These are phyloP conservation scores for Sinocyclocheilus grahami DNA, from an alignment of 2,113 vertebrate genomes.

Conservation along the genomic window DNA sequence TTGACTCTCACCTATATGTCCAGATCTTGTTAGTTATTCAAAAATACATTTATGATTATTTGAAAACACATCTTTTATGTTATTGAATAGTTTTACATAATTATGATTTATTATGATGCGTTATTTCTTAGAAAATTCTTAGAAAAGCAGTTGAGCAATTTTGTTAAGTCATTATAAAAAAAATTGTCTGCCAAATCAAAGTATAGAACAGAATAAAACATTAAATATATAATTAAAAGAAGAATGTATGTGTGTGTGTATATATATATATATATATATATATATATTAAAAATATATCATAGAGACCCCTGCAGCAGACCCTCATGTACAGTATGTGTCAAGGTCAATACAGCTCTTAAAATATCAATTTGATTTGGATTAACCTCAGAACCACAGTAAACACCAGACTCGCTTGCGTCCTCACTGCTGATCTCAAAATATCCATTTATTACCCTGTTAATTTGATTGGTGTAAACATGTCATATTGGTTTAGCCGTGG, in stretches of 20 bases:
- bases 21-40: background rate
- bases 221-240: too few relatives aligned
- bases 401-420: background rate
- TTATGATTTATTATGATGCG: too few relatives aligned
- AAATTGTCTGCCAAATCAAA: too few relatives aligned
- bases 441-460: slow-evolving; percentile 67
- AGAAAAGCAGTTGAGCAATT: too few relatives aligned
- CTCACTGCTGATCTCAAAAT: slow-evolving; percentile 58
- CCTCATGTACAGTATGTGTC: background rate
- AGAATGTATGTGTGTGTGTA: too few relatives aligned
- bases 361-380: background rate
- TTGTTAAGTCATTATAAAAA: too few relatives aligned
- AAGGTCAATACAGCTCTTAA: background rate
- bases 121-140: too few relatives aligned
- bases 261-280: too few relatives aligned
- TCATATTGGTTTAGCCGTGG: background rate
- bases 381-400: background rate
- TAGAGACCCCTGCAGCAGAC: background rate
- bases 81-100: too few relatives aligned
- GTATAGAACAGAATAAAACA: too few relatives aligned
- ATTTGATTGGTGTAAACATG: slow-evolving; percentile 46
- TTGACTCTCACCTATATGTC: background rate
- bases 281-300: background rate
- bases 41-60: background rate
- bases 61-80: background rate